Evolutionary conservation across 1,140 invertebrate species (phyloP), one percentile per base, ranked within the genome.

Genomic region (Psix sp.): DNA sequence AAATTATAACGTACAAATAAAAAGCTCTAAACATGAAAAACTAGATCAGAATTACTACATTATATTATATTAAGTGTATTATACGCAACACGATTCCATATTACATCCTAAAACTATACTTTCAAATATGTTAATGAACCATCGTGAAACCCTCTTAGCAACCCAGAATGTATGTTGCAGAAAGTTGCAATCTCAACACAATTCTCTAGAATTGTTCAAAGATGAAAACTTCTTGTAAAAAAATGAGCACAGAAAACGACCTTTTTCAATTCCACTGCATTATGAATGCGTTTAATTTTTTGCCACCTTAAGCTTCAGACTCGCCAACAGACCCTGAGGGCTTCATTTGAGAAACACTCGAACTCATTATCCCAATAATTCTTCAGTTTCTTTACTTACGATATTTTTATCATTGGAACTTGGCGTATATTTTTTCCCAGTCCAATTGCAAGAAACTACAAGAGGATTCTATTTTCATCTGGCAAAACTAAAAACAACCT

Each of bases 321-420:
- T 42, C 24, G 17, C 17, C 14, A 16, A 20, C 24, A 52, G 16
- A 13, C 29, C 60, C 40, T 42, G 13, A 45, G 60, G 48, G 60
- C 15, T 54, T 65, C 42, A 65, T 54, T 51, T 65, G 38, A 38
- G 49, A 65, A 51, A 65, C 49, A 65, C 33, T 65, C 49, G 29
- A 46, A 65, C 40, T 65, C 40, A 35, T 52, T 65, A 54, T 46
- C 16, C 21, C 24, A n/a, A 10, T 24, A 29, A 18, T 52, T 43
- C 39, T 26, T 13, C 36, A 16, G 29, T 26, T 16, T 15, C 24
- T 48, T 20, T 11, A 11, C 13, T 35, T 11, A 35, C 5, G 13
- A 35, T 11, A 35, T 11, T 35, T 35, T 5, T 5, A 35, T 24
- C 33, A 5, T 11, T 13, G 33, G 2, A 10, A 11, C 13, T 35